Percentiles rank a stretch among this genome's conserved stretches.
These are phyloP conservation scores for Patella pellucida DNA, from an alignment of 2,888 invertebrate genomes.

Conservation along the genomic window DNA sequence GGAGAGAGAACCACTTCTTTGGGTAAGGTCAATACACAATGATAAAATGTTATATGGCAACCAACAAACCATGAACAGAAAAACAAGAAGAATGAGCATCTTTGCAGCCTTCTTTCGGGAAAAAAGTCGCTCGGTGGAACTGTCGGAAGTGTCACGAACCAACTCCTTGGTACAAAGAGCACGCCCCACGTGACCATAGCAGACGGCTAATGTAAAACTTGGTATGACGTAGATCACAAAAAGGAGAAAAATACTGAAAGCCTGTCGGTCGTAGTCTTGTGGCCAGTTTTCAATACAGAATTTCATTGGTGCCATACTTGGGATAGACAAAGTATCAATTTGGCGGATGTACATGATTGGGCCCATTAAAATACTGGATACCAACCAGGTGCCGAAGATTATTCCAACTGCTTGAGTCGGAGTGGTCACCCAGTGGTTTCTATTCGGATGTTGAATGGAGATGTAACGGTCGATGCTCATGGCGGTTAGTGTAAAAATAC, in stretches of 20 bases:
- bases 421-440: constrained; percentile 81
- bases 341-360: constrained; percentile 76
- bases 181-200: constrained; percentile 70
- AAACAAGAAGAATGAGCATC: constrained; percentile 81
- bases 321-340: constrained; percentile 49
- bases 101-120: constrained; percentile 83
- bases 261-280: constrained; percentile 71
- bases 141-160: constrained; percentile 49
- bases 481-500: constrained; percentile 84
- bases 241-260: constrained; percentile 81
- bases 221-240: constrained; percentile 83
- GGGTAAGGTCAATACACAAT: constrained; percentile 76
- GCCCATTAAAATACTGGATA: constrained; percentile 79
- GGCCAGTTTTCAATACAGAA: constrained; percentile 80
- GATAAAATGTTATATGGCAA: constrained; percentile 82
- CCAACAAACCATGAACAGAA: constrained; percentile 85
- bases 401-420: constrained; percentile 77
- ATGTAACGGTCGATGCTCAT: constrained; percentile 81
- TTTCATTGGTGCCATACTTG: constrained; percentile 51
- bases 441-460: constrained; percentile 82
- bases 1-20: constrained; percentile 45
- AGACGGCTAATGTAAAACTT: constrained; percentile 73
- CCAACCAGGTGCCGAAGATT: constrained; percentile 78
- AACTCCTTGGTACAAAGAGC: constrained; percentile 70
- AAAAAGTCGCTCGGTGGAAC: constrained; percentile 71